Percentiles rank a stretch among this genome's conserved stretches.
phyloP scores from a whole-genome alignment of 2,113 vertebrate species.

The Hirundichthys speculiger region DNA sequence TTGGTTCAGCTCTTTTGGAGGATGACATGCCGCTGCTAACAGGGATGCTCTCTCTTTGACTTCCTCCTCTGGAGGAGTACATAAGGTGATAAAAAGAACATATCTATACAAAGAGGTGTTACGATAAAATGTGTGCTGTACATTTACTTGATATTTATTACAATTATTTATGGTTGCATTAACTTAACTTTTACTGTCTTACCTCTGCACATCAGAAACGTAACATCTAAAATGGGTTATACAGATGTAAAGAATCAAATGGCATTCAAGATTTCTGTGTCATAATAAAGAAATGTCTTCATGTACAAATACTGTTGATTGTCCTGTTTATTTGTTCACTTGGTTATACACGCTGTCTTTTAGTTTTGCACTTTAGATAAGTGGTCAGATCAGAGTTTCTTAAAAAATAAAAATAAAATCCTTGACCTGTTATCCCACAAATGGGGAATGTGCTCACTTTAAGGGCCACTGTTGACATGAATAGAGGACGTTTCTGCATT shows the following conservation, averaged over 20 bases:
- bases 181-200: constrained; percentile 89
- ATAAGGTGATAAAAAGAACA: constrained; percentile 72
- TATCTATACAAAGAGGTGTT: constrained; percentile 78
- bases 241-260: constrained; percentile 82
- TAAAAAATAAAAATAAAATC: no score
- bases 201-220: constrained; percentile 83
- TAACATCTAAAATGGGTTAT: constrained; percentile 87
- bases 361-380: no score
- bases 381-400: neutral
- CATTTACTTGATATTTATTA: constrained; percentile 99
- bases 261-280: constrained; percentile 82
- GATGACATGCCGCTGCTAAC: constrained; percentile 82
- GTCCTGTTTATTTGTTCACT: neutral
- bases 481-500: no score
- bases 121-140: constrained; percentile 85
- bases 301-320: constrained; percentile 62
- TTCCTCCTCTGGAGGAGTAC: constrained; percentile 38
- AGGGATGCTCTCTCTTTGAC: constrained; percentile 63
- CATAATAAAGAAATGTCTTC: constrained; percentile 86
- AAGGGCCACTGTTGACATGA: no score
- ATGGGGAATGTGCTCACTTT: no score
- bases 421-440: no score
- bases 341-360: no score
- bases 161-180: constrained; percentile 98
- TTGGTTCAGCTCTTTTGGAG: constrained; percentile 68